A percentile compares a stretch with the other conserved stretches of the same genome.
phyloP scores from a whole-genome alignment of 2,797 vertebrate species.

The Acrocephalus scirpaceus region DNA sequence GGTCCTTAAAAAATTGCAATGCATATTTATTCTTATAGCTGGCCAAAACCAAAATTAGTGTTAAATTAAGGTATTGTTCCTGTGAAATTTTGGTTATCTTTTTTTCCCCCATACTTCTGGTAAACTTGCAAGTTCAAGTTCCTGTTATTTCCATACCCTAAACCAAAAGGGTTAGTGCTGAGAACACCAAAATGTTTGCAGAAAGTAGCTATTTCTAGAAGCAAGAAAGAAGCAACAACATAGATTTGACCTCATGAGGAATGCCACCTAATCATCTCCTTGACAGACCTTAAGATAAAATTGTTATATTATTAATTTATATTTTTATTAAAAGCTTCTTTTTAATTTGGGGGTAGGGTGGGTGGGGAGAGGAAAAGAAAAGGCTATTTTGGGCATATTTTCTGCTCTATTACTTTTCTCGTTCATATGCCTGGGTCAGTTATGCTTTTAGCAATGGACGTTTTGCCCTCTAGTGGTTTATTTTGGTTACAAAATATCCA shows the following conservation, averaged over 20 bases:
- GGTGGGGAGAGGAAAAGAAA: rapidly evolving
- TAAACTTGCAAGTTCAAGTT: not conserved
- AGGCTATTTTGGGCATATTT: not conserved
- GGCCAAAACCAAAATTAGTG: not conserved
- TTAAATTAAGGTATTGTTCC: not conserved
- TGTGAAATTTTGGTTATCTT: not conserved
- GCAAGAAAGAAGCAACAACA: not conserved
- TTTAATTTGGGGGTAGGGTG: rapidly evolving
- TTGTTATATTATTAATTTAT: not conserved
- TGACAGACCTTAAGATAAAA: not conserved
- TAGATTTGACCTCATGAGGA: not conserved
- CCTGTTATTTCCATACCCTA: not conserved
- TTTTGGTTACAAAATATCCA: not conserved
- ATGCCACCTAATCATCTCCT: not conserved
- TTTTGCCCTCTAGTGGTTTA: slow-evolving; percentile 75
- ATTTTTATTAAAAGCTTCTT: not conserved
- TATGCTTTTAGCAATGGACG: slow-evolving; percentile 38
- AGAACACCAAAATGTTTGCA: not conserved
- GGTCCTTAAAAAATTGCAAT: not conserved
- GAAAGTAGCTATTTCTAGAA: not conserved
- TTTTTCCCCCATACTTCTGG: not conserved
- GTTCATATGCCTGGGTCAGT: not conserved
- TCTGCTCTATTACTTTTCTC: not conserved
- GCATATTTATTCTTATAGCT: not conserved
- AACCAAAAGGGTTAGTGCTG: not conserved